Base-by-base conservation (phyloP, 1,140 invertebrate species). In the Epicauta chinensis region DNA sequence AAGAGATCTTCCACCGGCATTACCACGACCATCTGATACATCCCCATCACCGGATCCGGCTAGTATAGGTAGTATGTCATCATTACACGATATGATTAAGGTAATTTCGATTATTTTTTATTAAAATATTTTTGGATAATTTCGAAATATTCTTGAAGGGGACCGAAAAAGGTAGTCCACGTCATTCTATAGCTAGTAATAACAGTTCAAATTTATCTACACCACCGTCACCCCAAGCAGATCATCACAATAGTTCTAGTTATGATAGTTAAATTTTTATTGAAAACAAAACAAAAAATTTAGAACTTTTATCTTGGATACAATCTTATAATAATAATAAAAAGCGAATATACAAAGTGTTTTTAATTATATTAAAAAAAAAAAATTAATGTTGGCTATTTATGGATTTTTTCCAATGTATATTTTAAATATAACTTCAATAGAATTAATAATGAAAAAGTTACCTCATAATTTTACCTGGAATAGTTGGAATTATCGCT, bases 161-260 rank as follows among this genome's bases (percentile, higher is more conserved):
- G 34, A 62, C 65, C 5, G 69, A 69, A 40, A 61, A 59, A 59
- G 57, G 60, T 39, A 71, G 69, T 51, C 69, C 84, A 31, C 76
- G 86, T 45, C 86, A 87, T 67, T 89, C 86, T 32, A 81, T 88
- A 61, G 84, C 84, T 16, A 89, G 86, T 34, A 89, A 89, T 71
- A 88, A 87, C 69, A 87, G 84, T 72, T 87, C 83, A 62, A 86
- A 85, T 69, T 75, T 83, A 55, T 87, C 84, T 49, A 87, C 83
- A 52, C 84, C 86, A 47, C 86, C 86, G n/a, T 84, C 82, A 65
- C 84, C 84, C 29, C 81, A 81, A 55, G 77, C 81, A 50, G 83
- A 86, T 66, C 82, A 83, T 63, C 81, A 81, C 59, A 62, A 70
- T 41, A 84, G 82, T 62, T 87, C 83, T 15, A 83, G 81, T 55